Evolutionary conservation across 2,888 invertebrate genomes (phyloP), one percentile per base, ranked within the genome.

Genomic region (Drosophila neonasuta): DNA sequence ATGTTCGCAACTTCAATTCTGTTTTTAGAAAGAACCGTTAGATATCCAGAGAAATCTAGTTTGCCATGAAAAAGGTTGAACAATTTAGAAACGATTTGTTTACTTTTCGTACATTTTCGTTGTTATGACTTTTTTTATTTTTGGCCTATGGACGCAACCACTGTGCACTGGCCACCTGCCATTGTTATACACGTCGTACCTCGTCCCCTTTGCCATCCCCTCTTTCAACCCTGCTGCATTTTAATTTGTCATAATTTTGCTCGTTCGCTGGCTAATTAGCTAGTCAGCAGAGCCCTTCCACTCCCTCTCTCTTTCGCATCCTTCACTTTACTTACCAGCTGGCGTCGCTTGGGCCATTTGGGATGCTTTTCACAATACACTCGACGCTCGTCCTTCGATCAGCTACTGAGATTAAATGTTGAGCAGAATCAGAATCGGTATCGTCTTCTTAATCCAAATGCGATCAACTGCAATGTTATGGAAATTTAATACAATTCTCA

Each of bases 201-300:
- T n/a, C n/a, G n/a, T n/a, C n/a, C n/a, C n/a, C n/a, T n/a, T n/a
- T n/a, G n/a, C n/a, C n/a, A n/a, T n/a, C n/a, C n/a, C n/a, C n/a
- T n/a, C n/a, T n/a, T n/a, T n/a, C n/a, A 30, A n/a, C 45, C 48
- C 46, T 36, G 56, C 58, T 74, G 79, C 67, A 67, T 85, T 84
- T 86, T 84, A 80, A 80, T 86, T 86, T 86, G 87, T 80, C 81
- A 80, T 80, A 68, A 80, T 80, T 86, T 76, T 61, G 68, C 78
- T 66, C 80, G 51, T 61, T 70, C 77, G 59, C 72, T 71, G 63
- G 24, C 84, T 86, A 83, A 80, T 80, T 80, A 83, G 81, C 78
- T 70, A 73, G 77, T 72, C 74, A 73, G 77, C 71, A 65, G 15
- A 17, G 17, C 41, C 9, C 11, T 9, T 39, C n/a, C 10, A 4